phyloP scores from a whole-genome alignment of 1,140 invertebrate genomes.

The Megathymus violae region DNA sequence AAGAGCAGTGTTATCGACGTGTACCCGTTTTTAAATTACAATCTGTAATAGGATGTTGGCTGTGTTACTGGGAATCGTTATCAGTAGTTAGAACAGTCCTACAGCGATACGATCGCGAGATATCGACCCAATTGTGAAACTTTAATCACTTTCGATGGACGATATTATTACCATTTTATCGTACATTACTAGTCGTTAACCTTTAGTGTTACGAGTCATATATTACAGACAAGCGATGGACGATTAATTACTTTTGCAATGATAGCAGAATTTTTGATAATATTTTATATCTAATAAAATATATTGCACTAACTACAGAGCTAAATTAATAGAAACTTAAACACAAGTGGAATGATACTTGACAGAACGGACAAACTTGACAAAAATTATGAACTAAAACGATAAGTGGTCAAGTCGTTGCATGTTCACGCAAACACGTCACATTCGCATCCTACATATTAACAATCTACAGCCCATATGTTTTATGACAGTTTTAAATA shows the following conservation, averaged over 20 bases:
- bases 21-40: slow-evolving; percentile 37
- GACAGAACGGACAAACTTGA: too few relatives aligned
- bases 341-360: too few relatives aligned
- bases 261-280: background rate
- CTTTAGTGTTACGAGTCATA: background rate
- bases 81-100: slow-evolving; percentile 27
- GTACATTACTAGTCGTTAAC: background rate
- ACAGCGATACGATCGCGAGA: slow-evolving; percentile 19
- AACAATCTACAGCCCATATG: too few relatives aligned
- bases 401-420: too few relatives aligned
- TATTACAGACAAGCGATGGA: background rate
- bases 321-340: background rate
- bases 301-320: background rate
- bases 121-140: slow-evolving; percentile 16
- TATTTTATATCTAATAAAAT: slow-evolving; percentile 6
- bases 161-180: background rate
- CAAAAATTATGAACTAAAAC: too few relatives aligned
- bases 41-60: slow-evolving; percentile 39
- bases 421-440: too few relatives aligned
- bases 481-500: too few relatives aligned
- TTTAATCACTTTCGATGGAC: background rate
- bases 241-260: background rate
- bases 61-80: slow-evolving; percentile 22
- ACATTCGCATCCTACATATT: too few relatives aligned
- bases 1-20: slow-evolving; percentile 20